A percentile compares a stretch with the other conserved stretches of the same genome.
Evolutionary conservation across 1,140 invertebrate genomes (phyloP).

Genomic region (Stegodyphus mimosarum): DNA sequence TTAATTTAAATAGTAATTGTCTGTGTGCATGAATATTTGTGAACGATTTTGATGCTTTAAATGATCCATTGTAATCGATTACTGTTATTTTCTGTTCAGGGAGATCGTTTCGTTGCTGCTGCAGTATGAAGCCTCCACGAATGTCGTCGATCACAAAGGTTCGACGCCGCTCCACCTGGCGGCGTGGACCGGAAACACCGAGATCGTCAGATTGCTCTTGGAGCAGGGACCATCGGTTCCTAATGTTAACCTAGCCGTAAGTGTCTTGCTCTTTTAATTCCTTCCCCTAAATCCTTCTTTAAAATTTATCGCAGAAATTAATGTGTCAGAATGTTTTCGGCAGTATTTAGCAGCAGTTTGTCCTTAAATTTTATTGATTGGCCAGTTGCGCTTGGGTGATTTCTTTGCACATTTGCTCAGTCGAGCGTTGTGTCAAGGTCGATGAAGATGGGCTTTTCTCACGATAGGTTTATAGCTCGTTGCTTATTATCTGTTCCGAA

Average conservation of each 20-base stretch:
- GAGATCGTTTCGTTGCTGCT: constrained; percentile 88
- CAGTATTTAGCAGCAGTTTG: too few relatives aligned
- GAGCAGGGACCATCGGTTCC: constrained; percentile 80
- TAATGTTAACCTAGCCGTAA: constrained; percentile 84
- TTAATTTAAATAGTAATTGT: too few relatives aligned
- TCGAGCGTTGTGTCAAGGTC: constrained; percentile 37
- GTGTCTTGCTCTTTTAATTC: not conserved
- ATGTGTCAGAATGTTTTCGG: too few relatives aligned
- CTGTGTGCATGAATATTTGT: not conserved
- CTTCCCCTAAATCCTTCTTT: too few relatives aligned
- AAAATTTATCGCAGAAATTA: too few relatives aligned
- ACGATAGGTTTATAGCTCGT: not conserved
- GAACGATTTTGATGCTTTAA: not conserved
- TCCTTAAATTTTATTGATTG: not conserved
- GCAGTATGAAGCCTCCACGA: constrained; percentile 88
- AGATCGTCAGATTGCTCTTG: constrained; percentile 83
- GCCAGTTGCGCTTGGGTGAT: not conserved
- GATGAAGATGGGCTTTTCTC: not conserved
- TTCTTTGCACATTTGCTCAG: constrained; percentile 14
- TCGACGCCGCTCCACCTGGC: constrained; percentile 89
- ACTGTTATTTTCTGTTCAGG: constrained; percentile 71
- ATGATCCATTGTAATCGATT: not conserved
- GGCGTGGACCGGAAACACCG: constrained; percentile 87
- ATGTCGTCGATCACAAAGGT: constrained; percentile 84
- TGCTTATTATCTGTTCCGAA: not conserved